phyloP scores from a whole-genome alignment of 2,888 invertebrate genomes.

The Coenonympha arcania region DNA sequence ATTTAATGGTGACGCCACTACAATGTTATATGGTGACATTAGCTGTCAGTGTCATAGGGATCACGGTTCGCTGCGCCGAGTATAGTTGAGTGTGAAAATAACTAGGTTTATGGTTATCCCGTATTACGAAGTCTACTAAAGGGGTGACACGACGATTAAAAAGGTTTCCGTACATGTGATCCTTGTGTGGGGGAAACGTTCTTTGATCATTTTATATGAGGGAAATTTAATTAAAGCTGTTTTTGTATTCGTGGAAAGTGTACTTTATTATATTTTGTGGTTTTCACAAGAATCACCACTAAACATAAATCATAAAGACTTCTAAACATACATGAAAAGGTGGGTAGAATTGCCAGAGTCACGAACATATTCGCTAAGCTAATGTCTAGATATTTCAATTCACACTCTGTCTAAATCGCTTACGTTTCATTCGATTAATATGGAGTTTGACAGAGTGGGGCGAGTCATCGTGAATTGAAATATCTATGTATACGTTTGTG shows the following conservation, averaged over 20 bases:
- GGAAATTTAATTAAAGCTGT: conserved; percentile 3
- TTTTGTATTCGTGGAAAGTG: conserved; percentile 5
- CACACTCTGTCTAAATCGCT: no score
- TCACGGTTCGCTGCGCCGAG: no score
- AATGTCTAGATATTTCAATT: no score
- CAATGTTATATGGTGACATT: no score
- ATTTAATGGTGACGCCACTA: no score
- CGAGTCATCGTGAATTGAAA: no score
- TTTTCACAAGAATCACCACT: not conserved
- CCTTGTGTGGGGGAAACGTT: conserved; percentile 1
- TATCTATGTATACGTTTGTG: no score
- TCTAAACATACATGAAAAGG: not conserved
- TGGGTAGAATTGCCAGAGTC: no score
- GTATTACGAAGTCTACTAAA: not conserved
- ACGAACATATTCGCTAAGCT: no score
- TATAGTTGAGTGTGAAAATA: not conserved
- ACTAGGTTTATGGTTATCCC: conserved; percentile 2
- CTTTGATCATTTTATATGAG: conserved; percentile 14
- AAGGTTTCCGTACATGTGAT: conserved; percentile 8
- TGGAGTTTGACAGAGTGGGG: no score
- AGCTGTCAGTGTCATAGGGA: no score
- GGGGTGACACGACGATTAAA: conserved; percentile 3
- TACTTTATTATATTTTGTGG: not conserved
- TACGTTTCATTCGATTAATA: no score
- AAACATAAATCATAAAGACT: not conserved